Conservation (phyloP, 1,140 invertebrate genomes). For the Calosoma granatense region DNA sequence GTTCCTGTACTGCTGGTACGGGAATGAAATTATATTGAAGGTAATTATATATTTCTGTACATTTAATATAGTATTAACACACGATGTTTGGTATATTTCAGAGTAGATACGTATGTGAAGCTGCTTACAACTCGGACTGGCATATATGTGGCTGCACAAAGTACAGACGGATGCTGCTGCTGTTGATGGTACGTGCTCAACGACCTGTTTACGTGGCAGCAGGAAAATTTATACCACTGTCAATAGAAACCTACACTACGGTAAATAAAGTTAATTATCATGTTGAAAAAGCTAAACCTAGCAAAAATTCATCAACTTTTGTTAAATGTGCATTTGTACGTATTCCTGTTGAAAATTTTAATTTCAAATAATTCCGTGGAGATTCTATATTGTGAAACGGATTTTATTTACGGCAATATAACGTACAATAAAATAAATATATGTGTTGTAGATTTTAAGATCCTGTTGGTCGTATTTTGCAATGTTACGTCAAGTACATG, state of each 20-base stretch:
- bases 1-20: conserved; percentile 23
- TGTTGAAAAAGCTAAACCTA: background rate
- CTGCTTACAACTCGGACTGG: conserved; percentile 9
- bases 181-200: background rate
- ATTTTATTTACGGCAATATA: background rate
- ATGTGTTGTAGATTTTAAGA: conserved; percentile 4
- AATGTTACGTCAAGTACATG: conserved; percentile 3
- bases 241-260: conserved; percentile 6
- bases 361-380: no score
- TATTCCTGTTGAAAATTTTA: no score
- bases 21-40: conserved; percentile 21
- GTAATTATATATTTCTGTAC: conserved; percentile 13
- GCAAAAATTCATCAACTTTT: background rate
- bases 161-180: conserved; percentile 8
- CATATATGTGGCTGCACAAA: background rate
- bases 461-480: conserved; percentile 11
- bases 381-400: no score
- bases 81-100: background rate
- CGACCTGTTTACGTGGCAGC: conserved; percentile 7
- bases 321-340: no score
- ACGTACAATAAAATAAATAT: background rate
- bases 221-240: conserved; percentile 11
- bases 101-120: background rate
- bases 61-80: background rate
- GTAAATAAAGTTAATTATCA: conserved; percentile 3